Conservation (phyloP, 1,140 invertebrate species). For the Scaptomyza pallida region DNA sequence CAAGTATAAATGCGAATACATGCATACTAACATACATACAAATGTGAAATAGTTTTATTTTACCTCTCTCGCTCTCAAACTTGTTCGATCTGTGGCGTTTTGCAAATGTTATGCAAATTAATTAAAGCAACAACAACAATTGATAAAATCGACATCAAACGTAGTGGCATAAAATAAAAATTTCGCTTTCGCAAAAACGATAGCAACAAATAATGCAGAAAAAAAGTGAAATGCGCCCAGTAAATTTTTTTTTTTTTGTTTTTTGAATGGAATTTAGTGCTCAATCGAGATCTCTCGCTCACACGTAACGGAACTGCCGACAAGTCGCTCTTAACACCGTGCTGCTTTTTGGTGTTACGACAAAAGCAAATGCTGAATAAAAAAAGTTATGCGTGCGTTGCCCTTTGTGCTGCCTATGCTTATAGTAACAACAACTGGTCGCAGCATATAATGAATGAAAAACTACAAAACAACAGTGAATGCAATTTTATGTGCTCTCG, state of each 20-base stretch:
- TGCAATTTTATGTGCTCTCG: conserved; percentile 28
- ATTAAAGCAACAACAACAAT: conserved; percentile 42
- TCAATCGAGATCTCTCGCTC: conserved; percentile 31
- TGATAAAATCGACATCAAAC: conserved; percentile 57
- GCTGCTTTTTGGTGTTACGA: conserved; percentile 55
- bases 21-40: background rate
- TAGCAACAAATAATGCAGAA: conserved; percentile 47
- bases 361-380: conserved; percentile 46
- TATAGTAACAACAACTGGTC: conserved; percentile 35
- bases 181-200: conserved; percentile 67
- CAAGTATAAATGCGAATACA: too few species aligned
- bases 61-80: conserved; percentile 35
- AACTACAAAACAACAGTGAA: conserved; percentile 33
- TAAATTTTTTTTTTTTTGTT: conserved; percentile 55
- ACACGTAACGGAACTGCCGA: conserved; percentile 66
- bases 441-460: conserved; percentile 66
- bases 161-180: conserved; percentile 56
- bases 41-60: conserved; percentile 44
- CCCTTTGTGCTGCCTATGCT: conserved; percentile 62
- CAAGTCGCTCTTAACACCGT: conserved; percentile 35
- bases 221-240: conserved; percentile 76
- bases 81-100: conserved; percentile 15
- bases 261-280: conserved; percentile 72
- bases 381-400: conserved; percentile 70
- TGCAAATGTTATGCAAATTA: conserved; percentile 68